Conservation (phyloP, 2,888 invertebrate species). For the Exocentrus adspersus region DNA sequence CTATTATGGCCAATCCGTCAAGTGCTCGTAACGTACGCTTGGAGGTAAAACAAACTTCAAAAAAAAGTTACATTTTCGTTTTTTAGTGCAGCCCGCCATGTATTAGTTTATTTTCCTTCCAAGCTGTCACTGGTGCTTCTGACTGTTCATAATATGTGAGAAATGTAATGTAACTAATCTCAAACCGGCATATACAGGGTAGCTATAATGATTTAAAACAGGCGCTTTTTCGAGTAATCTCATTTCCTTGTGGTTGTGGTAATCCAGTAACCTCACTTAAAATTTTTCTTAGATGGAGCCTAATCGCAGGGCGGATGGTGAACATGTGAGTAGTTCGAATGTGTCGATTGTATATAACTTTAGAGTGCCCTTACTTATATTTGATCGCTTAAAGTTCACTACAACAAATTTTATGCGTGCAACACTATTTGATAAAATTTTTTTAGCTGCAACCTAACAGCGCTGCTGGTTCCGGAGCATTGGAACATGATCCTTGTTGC, state of each 20-base stretch:
- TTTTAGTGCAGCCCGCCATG: too few relatives aligned
- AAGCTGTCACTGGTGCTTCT: too few relatives aligned
- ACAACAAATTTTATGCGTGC: constrained; percentile 23
- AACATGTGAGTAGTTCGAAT: constrained; percentile 75
- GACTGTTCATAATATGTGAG: too few relatives aligned
- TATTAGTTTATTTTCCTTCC: too few relatives aligned
- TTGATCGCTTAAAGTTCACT: constrained; percentile 32
- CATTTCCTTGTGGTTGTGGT: constrained; percentile 10
- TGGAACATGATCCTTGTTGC: constrained; percentile 96
- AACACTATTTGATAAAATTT: background rate
- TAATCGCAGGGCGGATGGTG: constrained; percentile 82
- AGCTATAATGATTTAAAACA: too few relatives aligned
- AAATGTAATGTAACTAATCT: too few relatives aligned
- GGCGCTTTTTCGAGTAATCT: background rate
- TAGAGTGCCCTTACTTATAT: constrained; percentile 30
- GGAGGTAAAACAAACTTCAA: too few relatives aligned
- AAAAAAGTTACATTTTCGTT: too few relatives aligned
- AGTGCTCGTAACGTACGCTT: too few relatives aligned
- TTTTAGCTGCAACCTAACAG: constrained; percentile 91
- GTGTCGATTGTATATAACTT: constrained; percentile 42
- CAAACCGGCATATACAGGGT: too few relatives aligned
- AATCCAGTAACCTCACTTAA: constrained; percentile 20
- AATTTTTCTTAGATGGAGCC: constrained; percentile 78
- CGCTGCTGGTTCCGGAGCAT: constrained; percentile 93
- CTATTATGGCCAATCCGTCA: too few relatives aligned